Conservation (phyloP, 2,797 vertebrate species). For the Merluccius polli region DNA sequence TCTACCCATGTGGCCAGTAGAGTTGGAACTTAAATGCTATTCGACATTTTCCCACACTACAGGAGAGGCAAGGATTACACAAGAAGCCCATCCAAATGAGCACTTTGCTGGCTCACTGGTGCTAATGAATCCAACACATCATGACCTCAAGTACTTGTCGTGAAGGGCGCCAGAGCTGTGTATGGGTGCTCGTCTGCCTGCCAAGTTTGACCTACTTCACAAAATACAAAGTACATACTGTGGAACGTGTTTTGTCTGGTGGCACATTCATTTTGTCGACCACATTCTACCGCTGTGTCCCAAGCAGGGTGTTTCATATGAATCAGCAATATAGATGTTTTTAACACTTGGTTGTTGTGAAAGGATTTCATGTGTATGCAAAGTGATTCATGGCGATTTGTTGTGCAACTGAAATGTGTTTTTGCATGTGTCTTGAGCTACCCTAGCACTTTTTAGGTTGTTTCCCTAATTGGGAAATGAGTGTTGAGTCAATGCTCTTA, state of each 20-base stretch:
- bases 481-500: not conserved
- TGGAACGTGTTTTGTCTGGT: not conserved
- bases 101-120: not conserved
- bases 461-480: not conserved
- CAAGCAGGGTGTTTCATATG: not conserved
- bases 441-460: not conserved
- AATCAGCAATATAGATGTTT: not conserved
- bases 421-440: not conserved
- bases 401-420: not conserved
- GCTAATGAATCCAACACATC: conserved; percentile 1
- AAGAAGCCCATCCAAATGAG: not conserved
- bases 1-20: not conserved
- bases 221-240: not conserved
- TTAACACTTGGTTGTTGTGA: not conserved
- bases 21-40: not conserved
- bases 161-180: not conserved
- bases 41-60: not conserved
- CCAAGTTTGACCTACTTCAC: no score
- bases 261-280: no score
- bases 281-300: not conserved
- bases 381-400: not conserved
- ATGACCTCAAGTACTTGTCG: not conserved
- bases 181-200: no score
- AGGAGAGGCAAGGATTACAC: not conserved
- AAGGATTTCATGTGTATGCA: not conserved